These are phyloP conservation scores for Tetrax tetrax DNA, from an alignment of 2,113 vertebrate species.

Conservation along the genomic window DNA sequence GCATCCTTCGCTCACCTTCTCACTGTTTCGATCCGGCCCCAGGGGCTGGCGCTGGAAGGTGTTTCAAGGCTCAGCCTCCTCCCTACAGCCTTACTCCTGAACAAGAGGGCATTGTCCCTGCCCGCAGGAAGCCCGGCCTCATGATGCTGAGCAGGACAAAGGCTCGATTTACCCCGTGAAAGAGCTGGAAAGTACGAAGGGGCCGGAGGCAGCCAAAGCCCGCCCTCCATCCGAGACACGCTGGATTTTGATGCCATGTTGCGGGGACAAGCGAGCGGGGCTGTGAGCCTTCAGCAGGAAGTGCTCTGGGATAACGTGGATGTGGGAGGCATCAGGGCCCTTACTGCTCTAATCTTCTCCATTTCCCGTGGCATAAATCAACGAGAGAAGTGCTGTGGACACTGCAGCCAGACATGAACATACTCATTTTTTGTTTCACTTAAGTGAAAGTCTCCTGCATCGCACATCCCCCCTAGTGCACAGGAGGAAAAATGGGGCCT, in stretches of 20 bases:
- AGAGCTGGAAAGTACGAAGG: slow-evolving; percentile 9
- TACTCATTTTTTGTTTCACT: neutral
- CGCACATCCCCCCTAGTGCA: neutral
- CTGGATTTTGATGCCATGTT: neutral
- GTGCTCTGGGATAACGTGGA: neutral
- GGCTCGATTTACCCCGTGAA: neutral
- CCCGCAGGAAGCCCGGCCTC: neutral
- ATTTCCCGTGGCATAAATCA: neutral
- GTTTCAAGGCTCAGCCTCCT: neutral
- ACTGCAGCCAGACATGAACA: neutral
- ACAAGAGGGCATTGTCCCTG: slow-evolving; percentile 35
- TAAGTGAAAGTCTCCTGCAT: neutral
- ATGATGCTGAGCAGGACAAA: slow-evolving; percentile 40
- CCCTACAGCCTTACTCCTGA: neutral
- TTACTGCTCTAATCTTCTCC: neutral
- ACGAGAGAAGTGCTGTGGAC: neutral
- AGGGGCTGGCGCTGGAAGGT: neutral
- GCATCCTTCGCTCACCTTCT: neutral
- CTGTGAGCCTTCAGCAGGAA: neutral
- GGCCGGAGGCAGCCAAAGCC: neutral
- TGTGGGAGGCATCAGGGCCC: neutral
- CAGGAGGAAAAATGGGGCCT: neutral
- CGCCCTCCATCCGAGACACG: neutral
- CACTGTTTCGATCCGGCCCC: neutral
- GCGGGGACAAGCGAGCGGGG: neutral